Evolutionary conservation across 2,797 vertebrate genomes (phyloP).

Genomic region (Diglossa cyanea): DNA sequence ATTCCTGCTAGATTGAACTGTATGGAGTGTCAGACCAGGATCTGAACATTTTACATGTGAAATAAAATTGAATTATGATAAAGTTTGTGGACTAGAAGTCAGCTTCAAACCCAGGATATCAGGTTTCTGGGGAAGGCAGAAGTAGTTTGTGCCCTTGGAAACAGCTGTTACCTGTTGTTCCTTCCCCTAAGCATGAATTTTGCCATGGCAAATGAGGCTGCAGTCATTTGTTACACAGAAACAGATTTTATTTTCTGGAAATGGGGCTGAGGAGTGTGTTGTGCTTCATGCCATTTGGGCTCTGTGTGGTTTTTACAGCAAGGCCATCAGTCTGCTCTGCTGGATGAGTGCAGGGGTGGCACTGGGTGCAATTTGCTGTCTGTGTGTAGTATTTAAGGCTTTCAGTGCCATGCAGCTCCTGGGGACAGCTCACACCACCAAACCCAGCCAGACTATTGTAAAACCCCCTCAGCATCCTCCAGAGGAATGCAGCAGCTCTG

Average conservation of each 20-base stretch:
- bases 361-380: background rate
- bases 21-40: background rate
- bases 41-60: background rate
- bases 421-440: background rate
- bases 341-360: background rate
- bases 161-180: constrained; percentile 16
- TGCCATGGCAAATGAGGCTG: background rate
- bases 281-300: background rate
- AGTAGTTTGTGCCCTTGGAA: background rate
- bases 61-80: background rate
- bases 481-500: background rate
- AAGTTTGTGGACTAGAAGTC: background rate
- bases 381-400: background rate
- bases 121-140: background rate
- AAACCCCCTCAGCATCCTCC: background rate
- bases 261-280: background rate
- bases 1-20: background rate
- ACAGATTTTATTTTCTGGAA: background rate
- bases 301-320: background rate
- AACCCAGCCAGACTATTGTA: background rate
- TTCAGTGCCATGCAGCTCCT: background rate
- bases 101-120: background rate
- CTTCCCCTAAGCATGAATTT: background rate
- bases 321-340: background rate
- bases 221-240: background rate